Conservation (phyloP, 2,888 invertebrate species). For the Heteropelma amictum region DNA sequence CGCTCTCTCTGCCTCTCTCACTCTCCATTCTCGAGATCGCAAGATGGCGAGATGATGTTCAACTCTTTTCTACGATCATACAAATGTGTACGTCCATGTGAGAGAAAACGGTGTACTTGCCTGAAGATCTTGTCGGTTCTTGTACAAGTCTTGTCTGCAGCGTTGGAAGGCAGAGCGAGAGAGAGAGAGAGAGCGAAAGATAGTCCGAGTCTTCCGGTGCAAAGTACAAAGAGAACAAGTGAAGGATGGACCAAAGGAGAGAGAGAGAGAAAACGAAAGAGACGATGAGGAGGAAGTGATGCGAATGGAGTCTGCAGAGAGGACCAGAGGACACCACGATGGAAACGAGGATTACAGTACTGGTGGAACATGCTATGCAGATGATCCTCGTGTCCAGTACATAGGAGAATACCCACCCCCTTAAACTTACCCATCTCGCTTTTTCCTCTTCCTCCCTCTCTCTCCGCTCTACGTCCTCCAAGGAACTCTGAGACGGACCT, state of each 20-base stretch:
- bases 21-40: neutral
- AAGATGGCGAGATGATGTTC: constrained; percentile 20
- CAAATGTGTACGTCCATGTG: neutral
- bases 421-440: neutral
- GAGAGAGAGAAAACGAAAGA: constrained; percentile 5
- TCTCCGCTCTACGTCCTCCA: constrained; percentile 7
- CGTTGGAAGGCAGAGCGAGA: neutral
- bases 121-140: constrained; percentile 34
- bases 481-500: constrained; percentile 41
- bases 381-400: constrained; percentile 53
- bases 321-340: constrained; percentile 10
- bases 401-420: constrained; percentile 24
- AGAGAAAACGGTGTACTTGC: neutral
- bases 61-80: neutral
- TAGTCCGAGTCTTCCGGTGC: constrained; percentile 21
- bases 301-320: neutral
- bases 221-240: constrained; percentile 7
- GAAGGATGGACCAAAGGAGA: constrained; percentile 19
- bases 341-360: constrained; percentile 50
- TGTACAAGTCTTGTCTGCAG: neutral
- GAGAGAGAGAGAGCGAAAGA: constrained; percentile 10
- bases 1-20: too few species aligned
- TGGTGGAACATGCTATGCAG: constrained; percentile 54
- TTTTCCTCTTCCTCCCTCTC: constrained; percentile 41
- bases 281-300: neutral